A percentile compares a stretch with the other conserved stretches of the same genome.
phyloP scores from a whole-genome alignment of 2,113 vertebrate genomes.

The Mungos mungo region DNA sequence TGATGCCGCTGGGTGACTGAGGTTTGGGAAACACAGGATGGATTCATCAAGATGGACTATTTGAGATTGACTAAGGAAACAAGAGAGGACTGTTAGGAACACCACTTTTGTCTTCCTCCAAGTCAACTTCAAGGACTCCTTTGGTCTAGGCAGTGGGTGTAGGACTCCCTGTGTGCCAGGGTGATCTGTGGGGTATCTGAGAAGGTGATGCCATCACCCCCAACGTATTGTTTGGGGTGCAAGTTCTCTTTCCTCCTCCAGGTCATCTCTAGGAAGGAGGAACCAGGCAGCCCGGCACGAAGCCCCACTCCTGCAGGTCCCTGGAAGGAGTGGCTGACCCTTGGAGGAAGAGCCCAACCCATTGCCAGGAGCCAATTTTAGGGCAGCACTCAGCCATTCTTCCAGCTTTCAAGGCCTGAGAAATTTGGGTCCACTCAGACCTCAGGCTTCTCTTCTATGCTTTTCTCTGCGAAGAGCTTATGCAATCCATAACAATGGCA shows the following conservation, averaged over 20 bases:
- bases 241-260: background rate
- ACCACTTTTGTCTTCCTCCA: background rate
- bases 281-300: background rate
- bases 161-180: background rate
- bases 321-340: background rate
- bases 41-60: background rate
- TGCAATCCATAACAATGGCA: background rate
- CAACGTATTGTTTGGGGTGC: background rate
- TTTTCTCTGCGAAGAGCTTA: background rate
- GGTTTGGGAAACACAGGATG: background rate
- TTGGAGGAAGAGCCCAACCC: background rate
- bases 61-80: background rate
- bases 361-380: background rate
- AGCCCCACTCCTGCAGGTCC: background rate
- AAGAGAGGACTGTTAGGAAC: background rate
- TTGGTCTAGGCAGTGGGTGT: background rate
- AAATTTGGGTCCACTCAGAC: background rate
- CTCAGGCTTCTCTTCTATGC: background rate
- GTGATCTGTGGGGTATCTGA: background rate
- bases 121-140: background rate
- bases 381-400: background rate
- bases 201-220: background rate
- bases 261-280: background rate
- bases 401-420: background rate
- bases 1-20: background rate